A percentile compares a stretch with the other conserved stretches of the same genome.
These are phyloP conservation scores for Botia kubotai DNA, from an alignment of 2,797 vertebrate species.

Conservation along the genomic window DNA sequence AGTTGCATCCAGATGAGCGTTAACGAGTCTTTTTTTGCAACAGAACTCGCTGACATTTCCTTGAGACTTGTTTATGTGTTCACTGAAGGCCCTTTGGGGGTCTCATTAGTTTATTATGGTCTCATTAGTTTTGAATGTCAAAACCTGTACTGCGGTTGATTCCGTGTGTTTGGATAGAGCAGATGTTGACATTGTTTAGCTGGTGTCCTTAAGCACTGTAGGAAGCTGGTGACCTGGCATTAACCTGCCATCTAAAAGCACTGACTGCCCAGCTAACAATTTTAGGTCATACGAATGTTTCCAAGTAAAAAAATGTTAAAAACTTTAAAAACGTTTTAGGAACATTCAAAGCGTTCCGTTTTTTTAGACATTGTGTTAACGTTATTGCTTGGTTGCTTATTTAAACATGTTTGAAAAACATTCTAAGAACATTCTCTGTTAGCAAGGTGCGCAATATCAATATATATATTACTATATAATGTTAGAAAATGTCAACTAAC, in stretches of 20 bases:
- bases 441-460: no score
- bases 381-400: no score
- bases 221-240: conserved; percentile 14
- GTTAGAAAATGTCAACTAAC: no score
- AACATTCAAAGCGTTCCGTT: no score
- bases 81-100: conserved; percentile 40
- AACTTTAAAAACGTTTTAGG: no score
- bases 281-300: no score
- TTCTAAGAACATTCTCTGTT: no score
- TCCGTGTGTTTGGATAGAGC: conserved; percentile 27
- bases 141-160: conserved; percentile 46
- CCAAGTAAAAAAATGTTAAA: no score
- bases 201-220: not conserved
- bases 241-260: not conserved
- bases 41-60: conserved; percentile 54
- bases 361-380: no score
- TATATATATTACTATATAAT: no score
- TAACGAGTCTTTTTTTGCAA: conserved; percentile 48
- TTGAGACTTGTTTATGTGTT: conserved; percentile 53
- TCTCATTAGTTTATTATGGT: conserved; percentile 58
- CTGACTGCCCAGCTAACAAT: no score
- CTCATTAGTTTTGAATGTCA: conserved; percentile 60
- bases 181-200: conserved; percentile 30
- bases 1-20: conserved; percentile 28
- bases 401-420: no score